Base-by-base conservation (phyloP, 35 echinoderm and acorn worm genomes). In the Patiria miniata region DNA sequence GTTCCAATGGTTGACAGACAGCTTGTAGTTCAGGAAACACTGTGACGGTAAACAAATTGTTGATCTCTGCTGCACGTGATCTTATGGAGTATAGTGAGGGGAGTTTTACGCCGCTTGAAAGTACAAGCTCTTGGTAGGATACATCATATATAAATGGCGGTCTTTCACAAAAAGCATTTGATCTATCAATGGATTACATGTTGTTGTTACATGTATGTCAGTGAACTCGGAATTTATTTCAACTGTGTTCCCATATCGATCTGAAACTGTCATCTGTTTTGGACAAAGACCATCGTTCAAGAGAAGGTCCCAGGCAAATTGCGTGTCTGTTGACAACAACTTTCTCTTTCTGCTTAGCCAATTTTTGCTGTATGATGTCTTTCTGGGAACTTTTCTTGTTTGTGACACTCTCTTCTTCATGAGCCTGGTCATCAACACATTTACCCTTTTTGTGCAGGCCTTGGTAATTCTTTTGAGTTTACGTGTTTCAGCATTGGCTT, bases 111-210 rank as follows among this genome's bases (percentile, higher is more conserved):
- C 2, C 10, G 5, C 40, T 9, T 5, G 22, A 79, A 19, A 38
- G 19, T 54, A 19, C 34, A 32, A 79, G 34, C 39, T 79, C 78
- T 37, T 79, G 78, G 34, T 79, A 79, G 12, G 78, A 12, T 5
- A 7, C 36, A 32, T 79, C 36, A 5, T 23, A 79, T 79, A 79
- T 79, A 79, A 79, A 19, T 79, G 12, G 33, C 12, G 10, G 33
- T 79, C 78, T 79, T 79, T 79, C n/a, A 17, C 33, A 33, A 79
- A 29, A 8, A 77, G 69, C n/a, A 37, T 77, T 29, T 77, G n/a
- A 23, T 77, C n/a, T 9, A 23, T 12, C 12, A 23, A 8, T 8
- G 36, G 36, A 8, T 23, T 77, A 26, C 7, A 77, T n/a, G n/a
- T n/a, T n/a, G n/a, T n/a, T n/a, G n/a, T n/a, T n/a, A n/a, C n/a